Evolutionary conservation across 2,888 invertebrate species (phyloP), one percentile per base, ranked within the genome.

Genomic region (Uloborus plumipes): DNA sequence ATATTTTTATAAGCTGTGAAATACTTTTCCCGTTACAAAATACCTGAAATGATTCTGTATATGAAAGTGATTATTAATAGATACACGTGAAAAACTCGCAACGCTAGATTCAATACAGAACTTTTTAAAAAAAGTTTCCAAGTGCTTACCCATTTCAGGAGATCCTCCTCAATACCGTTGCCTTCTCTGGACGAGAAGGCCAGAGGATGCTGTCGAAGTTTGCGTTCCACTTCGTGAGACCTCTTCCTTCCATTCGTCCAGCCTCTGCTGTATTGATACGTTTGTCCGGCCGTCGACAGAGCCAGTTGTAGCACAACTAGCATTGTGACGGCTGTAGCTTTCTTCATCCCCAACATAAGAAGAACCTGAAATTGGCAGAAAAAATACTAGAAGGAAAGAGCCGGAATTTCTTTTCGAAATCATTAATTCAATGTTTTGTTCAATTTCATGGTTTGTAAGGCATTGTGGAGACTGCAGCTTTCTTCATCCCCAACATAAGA

Each of bases 191-290:
- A 49, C 64, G 75, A 70, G 66, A 71, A 75, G 51, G 75, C 50
- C 39, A 76, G 66, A 62, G 81, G 75, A 64, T 55, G 71, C 70
- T 74, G 74, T 31, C 62, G 74, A 81, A 70, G 69, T 65, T 76
- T 66, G 20, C 58, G 65, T 22, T 65, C 66, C 22, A 51, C 66
- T 65, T 75, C 71, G 55, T 70, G 50, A 51, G 81, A 75, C 71
- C 81, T 82, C 72, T 84, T 77, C 69, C 75, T 84, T 26, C 94
- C 94, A 87, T 93, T 94, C 84, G 93, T 94, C 94, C 94, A 94
- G 7, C 94, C 94, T 0, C 93, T 90, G 58, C 93, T 94, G 89
- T 94, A 94, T 87, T 94, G 94, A 90, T 94, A 94, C 9, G 93
- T 94, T 89, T 94, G 94, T 16, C 81, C 84, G 9, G 73, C 71